Evolutionary conservation across 30 jellyfish, hydroid and myxozoan genomes (phyloP), one percentile per base, ranked within the genome.

Genomic region (Hydractinia echinata): DNA sequence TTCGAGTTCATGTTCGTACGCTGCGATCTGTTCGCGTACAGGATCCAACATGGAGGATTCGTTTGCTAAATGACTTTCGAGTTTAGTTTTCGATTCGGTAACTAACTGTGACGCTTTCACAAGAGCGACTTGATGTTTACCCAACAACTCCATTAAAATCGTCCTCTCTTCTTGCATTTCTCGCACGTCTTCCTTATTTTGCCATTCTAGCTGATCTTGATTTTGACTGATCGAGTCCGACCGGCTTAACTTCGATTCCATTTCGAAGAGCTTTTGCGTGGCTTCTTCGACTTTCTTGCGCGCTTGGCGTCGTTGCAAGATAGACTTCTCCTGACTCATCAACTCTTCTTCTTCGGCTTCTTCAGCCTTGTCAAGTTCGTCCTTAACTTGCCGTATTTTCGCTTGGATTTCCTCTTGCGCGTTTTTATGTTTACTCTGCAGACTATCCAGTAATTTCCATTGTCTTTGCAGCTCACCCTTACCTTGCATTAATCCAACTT

Each of bases 211-310:
- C 15, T 85, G 77, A n/a, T 91, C 97, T 64, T 82, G 79, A 60
- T 89, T 87, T 16, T 86, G 88, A 30, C 74, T 61, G 52, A 80
- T 62, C 52, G 83, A 60, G 81, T 80, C 82, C 53, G 82, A 52
- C 19, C 87, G 66, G 11, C 55, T 80, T 52, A 80, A 60, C 4
- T 80, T 80, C n/a, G 89, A 70, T 76, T 92, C 96, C 98, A 92
- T 92, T 76, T 92, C 95, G 21, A 83, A 30, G n/a, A 92, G 79
- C 76, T 86, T 92, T 53, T 86, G 88, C 61, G 96, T 92, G 6
- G 98, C 98, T 81, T 92, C 96, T 68, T 92, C 98, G n/a, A 92
- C 98, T 76, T 87, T 92, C 56, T 88, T 81, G 44, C 98, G 61
- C 69, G 94, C 94, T 86, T 87, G 86, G 56, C 94, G 83, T 54